Evolutionary conservation across 2,113 vertebrate species (phyloP).

Genomic region (Pterophyllum scalare): DNA sequence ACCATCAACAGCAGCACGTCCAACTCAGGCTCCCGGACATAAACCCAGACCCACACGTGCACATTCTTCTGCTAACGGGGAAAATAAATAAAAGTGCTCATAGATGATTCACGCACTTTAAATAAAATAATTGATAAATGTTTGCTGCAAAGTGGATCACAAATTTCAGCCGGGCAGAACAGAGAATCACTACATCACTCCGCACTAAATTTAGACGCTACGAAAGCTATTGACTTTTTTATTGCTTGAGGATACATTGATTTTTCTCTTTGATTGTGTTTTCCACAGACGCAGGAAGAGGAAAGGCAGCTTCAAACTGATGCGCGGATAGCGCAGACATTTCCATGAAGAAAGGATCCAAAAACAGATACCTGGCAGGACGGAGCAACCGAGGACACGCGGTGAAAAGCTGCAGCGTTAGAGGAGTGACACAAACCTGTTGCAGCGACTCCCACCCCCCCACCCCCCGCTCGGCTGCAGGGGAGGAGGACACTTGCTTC

Average conservation of each 20-base stretch:
- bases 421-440: conserved; percentile 80
- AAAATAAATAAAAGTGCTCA: conserved; percentile 5
- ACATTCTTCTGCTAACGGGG: not conserved
- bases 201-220: conserved; percentile 64
- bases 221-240: conserved; percentile 73
- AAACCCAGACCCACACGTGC: conserved; percentile 8
- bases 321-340: conserved; percentile 32
- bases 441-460: conserved; percentile 74
- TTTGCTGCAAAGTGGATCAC: conserved; percentile 4
- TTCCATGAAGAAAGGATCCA: conserved; percentile 47
- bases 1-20: not conserved
- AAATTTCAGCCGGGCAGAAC: conserved; percentile 40
- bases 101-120: conserved; percentile 36
- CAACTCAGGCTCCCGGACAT: not conserved
- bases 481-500: conserved; percentile 84
- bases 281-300: conserved; percentile 61
- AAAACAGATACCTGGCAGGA: conserved; percentile 64
- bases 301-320: conserved; percentile 54
- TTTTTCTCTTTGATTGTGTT: conserved; percentile 73
- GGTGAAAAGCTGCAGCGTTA: conserved; percentile 31
- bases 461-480: conserved; percentile 73
- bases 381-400: conserved; percentile 48
- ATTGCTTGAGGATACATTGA: conserved; percentile 76
- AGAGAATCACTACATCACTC: conserved; percentile 44
- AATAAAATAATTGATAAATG: conserved; percentile 46